Base-by-base conservation (phyloP, 2,113 vertebrate genomes). In the Bufo gargarizans region DNA sequence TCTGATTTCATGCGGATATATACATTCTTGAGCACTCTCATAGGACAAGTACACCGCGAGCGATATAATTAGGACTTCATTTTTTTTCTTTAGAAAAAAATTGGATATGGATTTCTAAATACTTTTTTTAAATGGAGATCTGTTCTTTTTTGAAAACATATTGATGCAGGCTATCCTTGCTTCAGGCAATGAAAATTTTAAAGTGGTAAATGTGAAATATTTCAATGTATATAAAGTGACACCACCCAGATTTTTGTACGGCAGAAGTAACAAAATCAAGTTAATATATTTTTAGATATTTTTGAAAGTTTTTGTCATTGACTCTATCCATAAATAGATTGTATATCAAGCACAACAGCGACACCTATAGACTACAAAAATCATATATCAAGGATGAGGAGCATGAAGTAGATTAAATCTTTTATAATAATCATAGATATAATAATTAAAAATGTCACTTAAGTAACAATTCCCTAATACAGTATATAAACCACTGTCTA, bases 351-450 rank as follows among this genome's bases (percentile, higher is more conserved):
- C 20, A 47, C 59, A 82, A 82, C 80, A 82, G 58, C 50, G 80
- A 82, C 80, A 82, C 65, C 58, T 82, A 78, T 78, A 78, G 77
- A 53, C 77, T 78, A 14, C 22, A 9, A 55, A 78, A 55, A 78
- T 33, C 33, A 78, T 6, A 78, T 55, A 78, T 78, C 20, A n/a
- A 50, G 10, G n/a, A 6, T 20, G 11, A 53, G 49, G 19, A 53
- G 20, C 47, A 20, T 77, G 45, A 20, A 50, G n/a, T 77, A 11
- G 19, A 4, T 77, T 3, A 77, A 77, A n/a, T n/a, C 1, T 47
- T 47, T 2, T 43, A 43, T 71, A 67, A 43, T 71, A 45, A 43
- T 71, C 6, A 0, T 22, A 22, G 33, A 33, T 33, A 33, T 33
- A 33, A 33, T 33, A 33, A 33, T 1, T 33, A 33, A 33, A 33